A percentile compares a stretch with the other conserved stretches of the same genome.
Conservation (phyloP, 2,888 invertebrate genomes). For the Acheta domesticus region DNA sequence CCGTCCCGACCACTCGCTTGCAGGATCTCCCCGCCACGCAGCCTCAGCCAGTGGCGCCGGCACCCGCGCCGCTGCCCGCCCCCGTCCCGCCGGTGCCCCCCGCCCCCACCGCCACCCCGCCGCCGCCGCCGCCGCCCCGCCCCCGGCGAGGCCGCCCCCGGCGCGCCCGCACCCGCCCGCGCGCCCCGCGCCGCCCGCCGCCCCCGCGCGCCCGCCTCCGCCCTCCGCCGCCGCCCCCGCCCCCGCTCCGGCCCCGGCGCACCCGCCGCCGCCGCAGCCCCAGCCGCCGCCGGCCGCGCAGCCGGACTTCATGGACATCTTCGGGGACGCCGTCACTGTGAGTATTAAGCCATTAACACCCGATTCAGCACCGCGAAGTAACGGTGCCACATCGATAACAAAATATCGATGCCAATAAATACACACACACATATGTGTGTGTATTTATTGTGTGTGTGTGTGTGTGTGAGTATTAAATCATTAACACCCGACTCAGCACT, state of each 20-base stretch:
- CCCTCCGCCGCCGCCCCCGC: constrained; percentile 37
- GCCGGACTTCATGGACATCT: constrained; percentile 39
- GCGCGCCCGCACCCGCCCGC: constrained; percentile 46
- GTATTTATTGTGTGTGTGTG: too few relatives aligned
- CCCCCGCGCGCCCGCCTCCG: constrained; percentile 41
- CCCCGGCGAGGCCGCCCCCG: background rate
- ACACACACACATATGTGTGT: too few relatives aligned
- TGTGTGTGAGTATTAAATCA: too few relatives aligned
- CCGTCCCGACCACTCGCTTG: too few relatives aligned
- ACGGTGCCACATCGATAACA: too few relatives aligned
- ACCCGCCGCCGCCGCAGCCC: constrained; percentile 23
- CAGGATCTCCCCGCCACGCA: too few relatives aligned
- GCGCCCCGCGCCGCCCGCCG: constrained; percentile 51
- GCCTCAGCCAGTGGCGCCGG: too few relatives aligned
- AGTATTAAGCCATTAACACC: too few relatives aligned
- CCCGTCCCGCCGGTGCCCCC: constrained; percentile 20
- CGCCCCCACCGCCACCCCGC: constrained; percentile 34
- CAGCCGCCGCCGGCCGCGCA: constrained; percentile 31
- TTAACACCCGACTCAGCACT: too few relatives aligned
- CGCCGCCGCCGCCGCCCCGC: constrained; percentile 30
- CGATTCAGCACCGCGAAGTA: too few relatives aligned
- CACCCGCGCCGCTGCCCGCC: background rate
- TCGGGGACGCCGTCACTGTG: constrained; percentile 32
- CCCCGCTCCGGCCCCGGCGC: constrained; percentile 32
- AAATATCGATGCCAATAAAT: too few relatives aligned